Evolutionary conservation across 2,797 vertebrate genomes (phyloP).

Genomic region (Mormyrus proboscirostris): DNA sequence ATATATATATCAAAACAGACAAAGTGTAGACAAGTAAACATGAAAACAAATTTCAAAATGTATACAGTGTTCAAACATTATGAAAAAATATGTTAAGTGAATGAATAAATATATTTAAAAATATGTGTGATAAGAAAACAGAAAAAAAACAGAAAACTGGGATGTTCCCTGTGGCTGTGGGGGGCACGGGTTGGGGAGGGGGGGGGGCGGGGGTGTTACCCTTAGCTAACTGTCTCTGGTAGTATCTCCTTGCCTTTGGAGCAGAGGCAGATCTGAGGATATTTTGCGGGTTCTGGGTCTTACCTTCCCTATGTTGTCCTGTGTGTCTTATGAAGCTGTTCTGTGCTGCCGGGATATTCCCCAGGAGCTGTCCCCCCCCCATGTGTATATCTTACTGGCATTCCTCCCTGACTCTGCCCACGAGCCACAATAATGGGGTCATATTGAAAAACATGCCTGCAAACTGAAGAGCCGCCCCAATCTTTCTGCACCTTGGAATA

Average conservation of each 20-base stretch:
- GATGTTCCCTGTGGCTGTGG: not conserved
- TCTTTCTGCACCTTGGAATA: constrained; percentile 52
- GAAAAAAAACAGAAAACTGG: not conserved
- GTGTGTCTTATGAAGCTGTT: not conserved
- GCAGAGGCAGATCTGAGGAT: not conserved
- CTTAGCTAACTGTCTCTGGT: not conserved
- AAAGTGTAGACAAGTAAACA: not conserved
- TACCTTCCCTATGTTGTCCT: not conserved
- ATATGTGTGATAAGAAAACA: not conserved
- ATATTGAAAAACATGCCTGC: constrained; percentile 29
- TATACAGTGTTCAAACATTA: not conserved
- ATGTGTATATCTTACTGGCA: not conserved
- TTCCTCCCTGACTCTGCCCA: not conserved
- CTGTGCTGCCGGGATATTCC: not conserved
- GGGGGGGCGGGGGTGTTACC: not conserved
- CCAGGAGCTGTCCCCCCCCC: not conserved
- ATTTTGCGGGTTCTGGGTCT: not conserved
- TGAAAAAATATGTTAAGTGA: not conserved
- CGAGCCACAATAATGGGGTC: not conserved
- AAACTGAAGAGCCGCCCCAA: constrained; percentile 34
- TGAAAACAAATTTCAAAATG: not conserved
- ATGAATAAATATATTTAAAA: not conserved
- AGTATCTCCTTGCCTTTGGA: not conserved
- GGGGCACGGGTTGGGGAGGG: no score
- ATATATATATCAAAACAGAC: not conserved